Evolutionary conservation across 2,888 invertebrate genomes (phyloP).

Genomic region (Platycheirus rosarum): DNA sequence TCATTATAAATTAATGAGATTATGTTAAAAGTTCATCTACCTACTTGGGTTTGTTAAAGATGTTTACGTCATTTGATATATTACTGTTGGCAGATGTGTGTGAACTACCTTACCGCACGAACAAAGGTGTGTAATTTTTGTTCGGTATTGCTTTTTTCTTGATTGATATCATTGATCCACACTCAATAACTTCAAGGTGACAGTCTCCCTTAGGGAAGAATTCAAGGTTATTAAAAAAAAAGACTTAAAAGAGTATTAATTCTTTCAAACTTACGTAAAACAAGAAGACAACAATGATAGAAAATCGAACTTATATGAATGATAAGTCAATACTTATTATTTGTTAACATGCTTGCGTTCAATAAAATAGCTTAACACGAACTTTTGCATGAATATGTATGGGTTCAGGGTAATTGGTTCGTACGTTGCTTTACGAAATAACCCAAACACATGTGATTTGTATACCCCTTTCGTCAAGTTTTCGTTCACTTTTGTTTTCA

Average conservation of each 20-base stretch:
- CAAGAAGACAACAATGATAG: not conserved
- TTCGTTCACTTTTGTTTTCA: too few species aligned
- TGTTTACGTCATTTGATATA: slow-evolving; percentile 17
- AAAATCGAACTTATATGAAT: too few species aligned
- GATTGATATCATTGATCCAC: not conserved
- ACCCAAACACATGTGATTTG: too few species aligned
- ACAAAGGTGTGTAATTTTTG: not conserved
- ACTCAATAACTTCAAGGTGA: slow-evolving; percentile 19
- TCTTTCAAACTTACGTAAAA: slow-evolving; percentile 23
- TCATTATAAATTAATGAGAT: slow-evolving; percentile 3
- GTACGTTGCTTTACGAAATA: too few species aligned
- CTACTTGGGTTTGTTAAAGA: slow-evolving; percentile 1
- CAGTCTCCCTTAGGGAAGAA: not conserved
- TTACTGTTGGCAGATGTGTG: not conserved
- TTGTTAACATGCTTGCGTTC: too few species aligned
- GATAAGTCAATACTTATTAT: too few species aligned
- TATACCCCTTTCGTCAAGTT: too few species aligned
- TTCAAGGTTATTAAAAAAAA: not conserved
- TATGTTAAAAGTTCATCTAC: slow-evolving; percentile 20
- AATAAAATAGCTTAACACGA: too few species aligned
- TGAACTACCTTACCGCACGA: not conserved
- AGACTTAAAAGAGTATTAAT: not conserved
- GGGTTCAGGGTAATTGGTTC: too few species aligned
- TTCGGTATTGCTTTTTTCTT: not conserved
- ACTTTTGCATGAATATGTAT: too few species aligned